Evolutionary conservation across 1,140 invertebrate genomes (phyloP).

Genomic region (Pachyrhynchus sulphureomaculatus): DNA sequence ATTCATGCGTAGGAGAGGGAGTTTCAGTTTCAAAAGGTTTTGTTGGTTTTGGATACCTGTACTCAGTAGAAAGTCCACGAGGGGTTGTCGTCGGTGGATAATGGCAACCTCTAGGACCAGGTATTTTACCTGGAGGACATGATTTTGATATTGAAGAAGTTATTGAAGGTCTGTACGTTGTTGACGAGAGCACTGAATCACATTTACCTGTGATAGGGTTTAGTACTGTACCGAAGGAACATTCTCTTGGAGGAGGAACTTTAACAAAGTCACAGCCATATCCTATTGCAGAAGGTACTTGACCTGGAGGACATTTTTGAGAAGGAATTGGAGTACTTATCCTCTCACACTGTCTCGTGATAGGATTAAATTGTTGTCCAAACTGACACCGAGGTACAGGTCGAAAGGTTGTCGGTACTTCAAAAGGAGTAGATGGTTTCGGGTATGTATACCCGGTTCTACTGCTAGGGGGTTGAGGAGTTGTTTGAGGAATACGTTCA

Average conservation of each 20-base stretch:
- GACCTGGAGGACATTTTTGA: constrained; percentile 19
- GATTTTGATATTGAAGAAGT: not conserved
- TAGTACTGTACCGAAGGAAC: no score
- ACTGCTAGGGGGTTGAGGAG: not conserved
- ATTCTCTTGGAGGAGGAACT: not conserved
- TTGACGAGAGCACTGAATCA: not conserved
- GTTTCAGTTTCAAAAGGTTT: not conserved
- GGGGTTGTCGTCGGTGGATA: not conserved
- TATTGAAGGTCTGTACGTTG: not conserved
- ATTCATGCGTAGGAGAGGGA: not conserved
- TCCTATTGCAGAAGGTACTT: constrained; percentile 9
- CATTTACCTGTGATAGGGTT: no score
- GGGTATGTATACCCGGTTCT: constrained; percentile 15
- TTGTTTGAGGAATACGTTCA: constrained; percentile 2
- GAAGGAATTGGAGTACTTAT: not conserved
- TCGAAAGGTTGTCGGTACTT: constrained; percentile 7
- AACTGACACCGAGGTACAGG: not conserved
- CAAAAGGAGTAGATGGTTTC: constrained; percentile 18
- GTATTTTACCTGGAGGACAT: constrained; percentile 1
- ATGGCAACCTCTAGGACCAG: constrained; percentile 11
- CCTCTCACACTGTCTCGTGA: not conserved
- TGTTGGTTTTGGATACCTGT: not conserved
- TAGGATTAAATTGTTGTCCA: not conserved
- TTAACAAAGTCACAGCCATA: constrained; percentile 15
- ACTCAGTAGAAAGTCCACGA: not conserved